Conservation (phyloP, 2,888 invertebrate species). For the Philereme vetulata region DNA sequence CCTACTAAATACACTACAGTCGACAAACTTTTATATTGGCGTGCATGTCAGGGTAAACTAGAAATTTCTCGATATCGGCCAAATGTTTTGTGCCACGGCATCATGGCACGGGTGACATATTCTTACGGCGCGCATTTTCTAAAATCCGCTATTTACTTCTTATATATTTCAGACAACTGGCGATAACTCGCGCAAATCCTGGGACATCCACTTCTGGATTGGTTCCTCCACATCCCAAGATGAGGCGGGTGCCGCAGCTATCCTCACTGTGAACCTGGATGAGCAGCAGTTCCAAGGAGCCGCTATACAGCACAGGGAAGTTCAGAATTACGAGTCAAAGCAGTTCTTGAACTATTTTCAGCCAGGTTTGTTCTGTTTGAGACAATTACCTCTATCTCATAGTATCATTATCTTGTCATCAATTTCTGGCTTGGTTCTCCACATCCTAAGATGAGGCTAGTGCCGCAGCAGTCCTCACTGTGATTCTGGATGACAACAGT, state of each 20-base stretch:
- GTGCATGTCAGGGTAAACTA: no score
- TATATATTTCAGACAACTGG: conserved; percentile 59
- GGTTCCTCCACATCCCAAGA: conserved; percentile 90
- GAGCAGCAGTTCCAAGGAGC: conserved; percentile 90
- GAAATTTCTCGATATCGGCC: no score
- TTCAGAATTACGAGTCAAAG: conserved; percentile 92
- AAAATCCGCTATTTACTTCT: neutral
- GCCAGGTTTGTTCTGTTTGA: conserved; percentile 68
- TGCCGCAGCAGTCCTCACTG: no score
- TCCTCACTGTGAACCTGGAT: conserved; percentile 92
- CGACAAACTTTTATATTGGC: no score
- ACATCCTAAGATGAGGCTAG: conserved; percentile 91
- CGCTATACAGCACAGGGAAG: conserved; percentile 94
- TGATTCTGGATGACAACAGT: no score
- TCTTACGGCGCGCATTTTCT: no score
- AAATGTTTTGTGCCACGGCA: no score
- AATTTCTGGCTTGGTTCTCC: conserved; percentile 77
- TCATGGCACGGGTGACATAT: no score
- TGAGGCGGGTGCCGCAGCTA: conserved; percentile 89
- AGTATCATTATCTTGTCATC: no score
- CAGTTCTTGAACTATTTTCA: conserved; percentile 92
- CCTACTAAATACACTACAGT: no score
- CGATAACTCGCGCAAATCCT: conserved; percentile 68
- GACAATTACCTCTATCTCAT: no score
- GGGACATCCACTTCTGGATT: conserved; percentile 96